Percentiles rank a stretch among this genome's conserved stretches.
Conservation (phyloP, 2,888 invertebrate genomes). For the Endotricha flammealis region DNA sequence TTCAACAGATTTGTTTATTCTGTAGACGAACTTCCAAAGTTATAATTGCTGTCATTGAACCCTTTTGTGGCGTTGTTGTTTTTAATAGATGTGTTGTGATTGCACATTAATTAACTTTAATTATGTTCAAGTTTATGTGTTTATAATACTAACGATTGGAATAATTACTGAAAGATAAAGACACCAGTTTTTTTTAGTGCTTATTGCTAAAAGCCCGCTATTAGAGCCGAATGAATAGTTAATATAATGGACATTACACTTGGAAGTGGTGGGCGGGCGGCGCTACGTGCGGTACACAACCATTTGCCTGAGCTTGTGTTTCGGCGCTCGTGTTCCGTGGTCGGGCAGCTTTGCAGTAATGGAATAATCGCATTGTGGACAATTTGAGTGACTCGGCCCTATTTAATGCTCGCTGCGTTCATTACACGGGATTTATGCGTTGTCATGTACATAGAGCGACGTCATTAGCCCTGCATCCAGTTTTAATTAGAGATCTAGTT, state of each 20-base stretch:
- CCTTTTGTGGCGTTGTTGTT: slow-evolving; percentile 22
- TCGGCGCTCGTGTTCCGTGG: slow-evolving; percentile 34
- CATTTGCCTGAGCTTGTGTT: slow-evolving; percentile 27
- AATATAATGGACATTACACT: slow-evolving; percentile 23
- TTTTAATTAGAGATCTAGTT: slow-evolving; percentile 64
- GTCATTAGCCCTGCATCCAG: slow-evolving; percentile 61
- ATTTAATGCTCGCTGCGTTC: slow-evolving; percentile 68
- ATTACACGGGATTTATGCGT: slow-evolving; percentile 70
- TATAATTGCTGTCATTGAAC: slow-evolving; percentile 23
- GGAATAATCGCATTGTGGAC: slow-evolving; percentile 73
- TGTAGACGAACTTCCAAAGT: slow-evolving; percentile 19
- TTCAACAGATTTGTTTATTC: slow-evolving; percentile 25
- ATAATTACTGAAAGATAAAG: slow-evolving; percentile 5
- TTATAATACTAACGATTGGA: no score
- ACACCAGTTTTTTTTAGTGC: no score
- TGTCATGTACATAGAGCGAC: slow-evolving; percentile 61
- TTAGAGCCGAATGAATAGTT: slow-evolving; percentile 27
- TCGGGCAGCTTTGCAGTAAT: slow-evolving; percentile 52
- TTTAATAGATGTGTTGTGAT: slow-evolving; percentile 3
- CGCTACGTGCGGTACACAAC: neutral
- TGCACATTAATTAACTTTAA: no score
- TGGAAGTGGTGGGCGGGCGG: slow-evolving; percentile 12
- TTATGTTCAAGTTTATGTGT: no score
- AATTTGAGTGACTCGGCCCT: slow-evolving; percentile 67
- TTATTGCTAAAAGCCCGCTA: slow-evolving; percentile 18